Conservation (phyloP, 2,888 invertebrate genomes). For the Volucella inflata region DNA sequence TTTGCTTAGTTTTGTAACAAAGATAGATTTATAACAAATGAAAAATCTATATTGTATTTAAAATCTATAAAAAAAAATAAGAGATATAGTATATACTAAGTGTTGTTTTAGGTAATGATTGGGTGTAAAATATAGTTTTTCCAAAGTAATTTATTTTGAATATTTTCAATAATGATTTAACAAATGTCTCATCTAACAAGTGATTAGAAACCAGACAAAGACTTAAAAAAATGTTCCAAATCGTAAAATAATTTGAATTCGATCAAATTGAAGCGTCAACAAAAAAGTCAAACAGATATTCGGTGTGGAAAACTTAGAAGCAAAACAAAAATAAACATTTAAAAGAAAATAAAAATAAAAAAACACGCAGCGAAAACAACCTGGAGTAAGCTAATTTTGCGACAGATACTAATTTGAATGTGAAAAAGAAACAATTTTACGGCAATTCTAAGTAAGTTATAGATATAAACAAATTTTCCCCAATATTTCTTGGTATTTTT, state of each 20-base stretch:
- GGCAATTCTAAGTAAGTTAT: slow-evolving; percentile 33
- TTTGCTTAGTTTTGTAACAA: slow-evolving; percentile 41
- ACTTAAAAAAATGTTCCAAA: slow-evolving; percentile 19
- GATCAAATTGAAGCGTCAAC: not conserved
- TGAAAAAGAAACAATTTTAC: slow-evolving; percentile 1
- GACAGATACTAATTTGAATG: slow-evolving; percentile 10
- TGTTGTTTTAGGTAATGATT: slow-evolving; percentile 13
- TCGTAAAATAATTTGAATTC: slow-evolving; percentile 31
- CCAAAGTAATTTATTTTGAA: slow-evolving; percentile 20
- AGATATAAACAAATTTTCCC: too few species aligned
- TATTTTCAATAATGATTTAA: slow-evolving; percentile 18
- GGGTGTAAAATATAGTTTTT: slow-evolving; percentile 35
- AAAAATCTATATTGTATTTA: slow-evolving; percentile 21
- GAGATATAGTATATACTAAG: slow-evolving; percentile 17
- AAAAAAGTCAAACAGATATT: too few species aligned
- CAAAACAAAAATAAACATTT: slow-evolving; percentile 13
- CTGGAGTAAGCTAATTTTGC: slow-evolving; percentile 21
- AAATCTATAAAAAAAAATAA: slow-evolving; percentile 9
- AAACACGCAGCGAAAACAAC: slow-evolving; percentile 6
- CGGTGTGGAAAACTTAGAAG: slow-evolving; percentile 2
- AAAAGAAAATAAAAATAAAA: slow-evolving; percentile 4
- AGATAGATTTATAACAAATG: slow-evolving; percentile 43
- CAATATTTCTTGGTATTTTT: not conserved
- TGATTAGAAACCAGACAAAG: slow-evolving; percentile 32
- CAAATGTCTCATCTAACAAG: slow-evolving; percentile 38